Base-by-base conservation (phyloP, 1,140 invertebrate species). In the Cephus cinctus region DNA sequence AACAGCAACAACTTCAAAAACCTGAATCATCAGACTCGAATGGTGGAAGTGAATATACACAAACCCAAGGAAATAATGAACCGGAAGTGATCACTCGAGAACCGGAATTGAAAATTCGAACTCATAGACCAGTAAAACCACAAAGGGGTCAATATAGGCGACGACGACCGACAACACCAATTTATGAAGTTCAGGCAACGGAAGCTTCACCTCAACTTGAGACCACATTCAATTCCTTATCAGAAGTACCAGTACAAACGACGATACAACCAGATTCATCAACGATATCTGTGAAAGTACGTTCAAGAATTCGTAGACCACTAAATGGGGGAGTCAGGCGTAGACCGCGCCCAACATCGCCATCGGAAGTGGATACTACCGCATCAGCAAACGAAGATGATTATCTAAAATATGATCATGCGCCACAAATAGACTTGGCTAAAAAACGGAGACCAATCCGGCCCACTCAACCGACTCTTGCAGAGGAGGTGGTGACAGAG, bases 91-190 rank as follows among this genome's bases (percentile, higher is more conserved):
- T n/a, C n/a, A n/a, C n/a, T n/a, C n/a, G n/a, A n/a, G n/a, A n/a
- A n/a, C 44, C 50, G 1, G 49, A 59, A 2, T n/a, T n/a, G n/a
- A n/a, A n/a, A n/a, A 18, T 52, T 27, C 40, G 56, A 0, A 51
- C 59, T 1, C 47, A 62, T 2, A 32, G 53, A 30, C 44, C 59
- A 18, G 22, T 50, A 15, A 55, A 64, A 31, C 50, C 56, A 6
- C 18, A n/a, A 0, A 54, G 63, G 3, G 61, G 60, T 12, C 57
- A 50, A 36, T 31, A 44, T 2, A 57, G 54, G 5, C 46, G 64
- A 31, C 11, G 27, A 30, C 59, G 53, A 5, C 2, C 48, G 2
- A 20, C 30, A 2, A 30, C 27, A 11, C n/a, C n/a, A n/a, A n/a
- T n/a, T n/a, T 54, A 63, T 22, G 63, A 64, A 2, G 12, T 35